A percentile compares a stretch with the other conserved stretches of the same genome.
These are phyloP conservation scores for Oscheius sp. DNA, from an alignment of 2,888 invertebrate genomes.

Conservation along the genomic window DNA sequence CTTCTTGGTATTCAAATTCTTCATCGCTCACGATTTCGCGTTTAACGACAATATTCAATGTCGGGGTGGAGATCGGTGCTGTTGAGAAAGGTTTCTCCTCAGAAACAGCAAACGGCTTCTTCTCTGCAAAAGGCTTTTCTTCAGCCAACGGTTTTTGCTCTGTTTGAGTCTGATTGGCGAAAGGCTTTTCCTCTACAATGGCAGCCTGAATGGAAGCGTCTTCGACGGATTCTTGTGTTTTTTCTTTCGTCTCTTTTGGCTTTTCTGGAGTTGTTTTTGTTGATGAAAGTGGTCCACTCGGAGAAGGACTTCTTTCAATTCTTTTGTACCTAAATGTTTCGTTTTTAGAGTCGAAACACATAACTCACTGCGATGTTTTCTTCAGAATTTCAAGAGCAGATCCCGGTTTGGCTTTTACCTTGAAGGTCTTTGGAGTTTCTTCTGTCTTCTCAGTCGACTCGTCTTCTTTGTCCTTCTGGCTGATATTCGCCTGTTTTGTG, in stretches of 20 bases:
- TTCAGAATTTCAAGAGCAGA: slow-evolving; percentile 14
- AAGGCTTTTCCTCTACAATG: background rate
- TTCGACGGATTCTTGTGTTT: background rate
- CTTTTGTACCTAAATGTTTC: background rate
- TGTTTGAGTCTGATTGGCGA: background rate
- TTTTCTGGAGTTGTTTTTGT: slow-evolving; percentile 3
- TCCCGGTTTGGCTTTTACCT: slow-evolving; percentile 15
- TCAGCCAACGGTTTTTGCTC: background rate
- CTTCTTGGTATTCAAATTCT: background rate
- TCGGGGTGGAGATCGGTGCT: background rate
- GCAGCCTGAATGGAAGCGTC: background rate
- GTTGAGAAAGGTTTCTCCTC: background rate
- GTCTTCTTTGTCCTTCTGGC: background rate
- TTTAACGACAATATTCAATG: background rate
- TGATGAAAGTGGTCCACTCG: background rate
- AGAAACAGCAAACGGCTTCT: background rate
- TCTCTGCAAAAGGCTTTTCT: background rate
- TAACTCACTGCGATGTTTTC: background rate
- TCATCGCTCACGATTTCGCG: background rate
- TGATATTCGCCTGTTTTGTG: background rate
- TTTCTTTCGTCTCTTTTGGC: background rate
- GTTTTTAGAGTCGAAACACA: background rate
- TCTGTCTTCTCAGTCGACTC: too few relatives aligned
- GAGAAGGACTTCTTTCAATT: slow-evolving; percentile 6
- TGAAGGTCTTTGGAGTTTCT: background rate